Evolutionary conservation across 2,888 invertebrate genomes (phyloP), one percentile per base, ranked within the genome.

Genomic region (Cephalotes varians): DNA sequence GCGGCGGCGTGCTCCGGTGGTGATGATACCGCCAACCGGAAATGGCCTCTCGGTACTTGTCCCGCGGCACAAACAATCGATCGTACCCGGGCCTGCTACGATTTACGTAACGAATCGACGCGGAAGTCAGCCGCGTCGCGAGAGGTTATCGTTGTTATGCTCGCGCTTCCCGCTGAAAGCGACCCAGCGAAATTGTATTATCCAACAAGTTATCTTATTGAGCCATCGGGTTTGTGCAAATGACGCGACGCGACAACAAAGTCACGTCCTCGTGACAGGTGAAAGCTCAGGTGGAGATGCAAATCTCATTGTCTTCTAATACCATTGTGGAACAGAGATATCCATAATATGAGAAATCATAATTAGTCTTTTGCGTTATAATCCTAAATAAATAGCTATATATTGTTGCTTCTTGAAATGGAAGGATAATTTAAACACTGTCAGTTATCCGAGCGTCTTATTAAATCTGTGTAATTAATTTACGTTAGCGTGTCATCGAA

Each of bases 11-110:
- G 74, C 69, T 69, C 71, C 69, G 65, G 72, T 64, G 79, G 65
- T 62, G 81, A 72, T 84, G 77, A 73, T 64, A 60, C 77, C 49
- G 28, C 54, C 51, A 84, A 65, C 84, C 85, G 85, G 84, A 84
- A 85, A 79, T 31, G 54, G 58, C 47, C 40, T 40, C 60, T 72
- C 72, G 67, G 49, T 65, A 44, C 64, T 18, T 65, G 64, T 82
- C 71, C 62, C 56, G 62, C 71, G 54, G 56, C 47, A 54, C 47
- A 82, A 73, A 77, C 72, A 62, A 85, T 74, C 82, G 51, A 82
- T 69, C 12, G 67, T 34, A 54, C 77, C 40, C 60, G 0, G 47
- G 31, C 18, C n/a, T 44, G 54, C 31, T 60, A 67, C 77, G 65
- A 56, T 58, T 82, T 82, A 82, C 77, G 82, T 77, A 82, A 82